Evolutionary conservation across 2,888 invertebrate species (phyloP), one percentile per base, ranked within the genome.

Genomic region (Melipona bicolor): DNA sequence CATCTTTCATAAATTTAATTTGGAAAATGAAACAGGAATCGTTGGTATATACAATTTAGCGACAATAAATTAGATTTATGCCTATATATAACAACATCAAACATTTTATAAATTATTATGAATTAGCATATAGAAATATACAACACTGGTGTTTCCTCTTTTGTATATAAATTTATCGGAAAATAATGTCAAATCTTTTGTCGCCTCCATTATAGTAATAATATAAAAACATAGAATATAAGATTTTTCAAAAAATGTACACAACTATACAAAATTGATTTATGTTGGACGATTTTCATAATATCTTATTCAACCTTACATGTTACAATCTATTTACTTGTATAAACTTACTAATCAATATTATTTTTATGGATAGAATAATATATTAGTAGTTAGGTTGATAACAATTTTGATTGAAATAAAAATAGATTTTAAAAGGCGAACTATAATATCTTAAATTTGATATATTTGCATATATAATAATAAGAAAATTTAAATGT

Each of bases 151-250:
- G 24, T 82, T 56, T 61, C 24, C 36, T 76, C 70, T 71, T 27
- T 59, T n/a, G 52, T 64, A 36, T 83, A 64, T 76, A 84, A 79
- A 83, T 84, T 77, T 69, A 21, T 83, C 76, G 64, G 83, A 84
- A 79, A 83, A 83, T 79, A 83, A 83, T 79, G 61, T 50, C 59
- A 79, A 72, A 77, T 36, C 68, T 68, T 73, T 49, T 61, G n/a
- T 67, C 11, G 54, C 36, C 17, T 32, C 72, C 43, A 27, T 52
- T 64, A 24, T 54, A 24, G 61, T 65, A 81, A 74, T 59, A 74
- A 81, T 71, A 81, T 79, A 84, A 83, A 84, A 72, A 72, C 36
- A 59, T 65, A 65, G 56, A 77, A 75, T 77, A 74, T 65, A 81
- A 81, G 43, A 67, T 68, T 61, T 52, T 71, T 71, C 19, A 68